These are phyloP conservation scores for Mormyrus iriodes DNA, from an alignment of 2,113 vertebrate genomes.

Conservation along the genomic window DNA sequence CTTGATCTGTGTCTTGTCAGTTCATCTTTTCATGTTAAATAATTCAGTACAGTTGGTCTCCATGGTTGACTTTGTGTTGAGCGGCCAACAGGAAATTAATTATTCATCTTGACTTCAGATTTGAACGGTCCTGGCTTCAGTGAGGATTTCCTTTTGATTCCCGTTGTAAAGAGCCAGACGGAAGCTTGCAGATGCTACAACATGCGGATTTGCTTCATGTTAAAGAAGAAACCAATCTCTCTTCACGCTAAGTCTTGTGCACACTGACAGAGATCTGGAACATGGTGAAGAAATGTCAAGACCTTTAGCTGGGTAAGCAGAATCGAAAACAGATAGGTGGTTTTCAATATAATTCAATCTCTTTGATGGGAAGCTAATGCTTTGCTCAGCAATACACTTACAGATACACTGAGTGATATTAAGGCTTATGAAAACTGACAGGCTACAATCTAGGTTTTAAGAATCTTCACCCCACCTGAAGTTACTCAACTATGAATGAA, in stretches of 20 bases:
- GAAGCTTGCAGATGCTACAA: background rate
- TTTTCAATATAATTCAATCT: background rate
- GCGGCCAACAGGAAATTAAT: slow-evolving; percentile 28
- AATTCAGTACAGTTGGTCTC: slow-evolving; percentile 28
- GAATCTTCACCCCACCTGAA: background rate
- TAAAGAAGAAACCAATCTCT: background rate
- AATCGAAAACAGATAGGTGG: background rate
- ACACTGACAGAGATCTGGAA: background rate
- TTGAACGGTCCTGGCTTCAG: slow-evolving; percentile 26
- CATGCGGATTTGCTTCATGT: background rate
- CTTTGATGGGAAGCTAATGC: background rate
- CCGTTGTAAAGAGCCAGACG: background rate
- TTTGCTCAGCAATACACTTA: background rate
- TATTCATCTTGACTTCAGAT: slow-evolving; percentile 33
- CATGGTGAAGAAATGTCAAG: background rate
- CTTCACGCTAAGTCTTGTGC: background rate
- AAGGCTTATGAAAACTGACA: background rate
- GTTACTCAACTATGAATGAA: background rate
- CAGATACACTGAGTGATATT: background rate
- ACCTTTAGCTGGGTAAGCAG: background rate
- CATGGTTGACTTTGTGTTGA: slow-evolving; percentile 30
- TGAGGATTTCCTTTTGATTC: slow-evolving; percentile 16
- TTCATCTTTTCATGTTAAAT: slow-evolving; percentile 28
- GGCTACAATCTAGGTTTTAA: background rate
- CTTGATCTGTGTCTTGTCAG: slow-evolving; percentile 4